Conservation (phyloP, 2,113 vertebrate species). For the Gymnogyps californianus region DNA sequence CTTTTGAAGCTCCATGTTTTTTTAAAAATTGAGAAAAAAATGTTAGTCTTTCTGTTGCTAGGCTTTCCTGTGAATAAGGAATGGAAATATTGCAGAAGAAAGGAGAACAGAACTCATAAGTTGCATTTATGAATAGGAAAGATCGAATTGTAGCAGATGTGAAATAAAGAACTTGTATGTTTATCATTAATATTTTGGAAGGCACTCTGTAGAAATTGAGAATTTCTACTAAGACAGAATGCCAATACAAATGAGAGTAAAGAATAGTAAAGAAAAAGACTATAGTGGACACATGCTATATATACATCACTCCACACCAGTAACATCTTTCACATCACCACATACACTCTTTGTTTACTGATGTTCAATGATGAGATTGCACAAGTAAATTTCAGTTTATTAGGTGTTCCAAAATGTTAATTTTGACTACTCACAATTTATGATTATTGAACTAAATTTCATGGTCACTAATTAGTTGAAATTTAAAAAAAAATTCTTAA, state of each 20-base stretch:
- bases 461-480: background rate
- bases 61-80: background rate
- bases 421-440: background rate
- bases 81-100: background rate
- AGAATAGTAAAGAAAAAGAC: background rate
- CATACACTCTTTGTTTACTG: background rate
- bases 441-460: background rate
- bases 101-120: background rate
- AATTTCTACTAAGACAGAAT: background rate
- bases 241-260: background rate
- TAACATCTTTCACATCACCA: background rate
- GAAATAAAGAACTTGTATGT: background rate
- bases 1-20: background rate
- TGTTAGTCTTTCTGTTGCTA: background rate
- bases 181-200: background rate
- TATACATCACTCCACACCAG: background rate
- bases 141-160: background rate
- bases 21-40: background rate
- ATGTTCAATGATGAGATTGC: background rate
- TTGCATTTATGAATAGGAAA: background rate
- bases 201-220: background rate
- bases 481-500: background rate
- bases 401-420: background rate
- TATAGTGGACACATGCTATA: background rate
- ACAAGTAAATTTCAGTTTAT: background rate